Percentiles rank a stretch among this genome's conserved stretches.
Evolutionary conservation across 1,140 invertebrate genomes (phyloP).

Genomic region (Lepidotrigona ventralis): DNA sequence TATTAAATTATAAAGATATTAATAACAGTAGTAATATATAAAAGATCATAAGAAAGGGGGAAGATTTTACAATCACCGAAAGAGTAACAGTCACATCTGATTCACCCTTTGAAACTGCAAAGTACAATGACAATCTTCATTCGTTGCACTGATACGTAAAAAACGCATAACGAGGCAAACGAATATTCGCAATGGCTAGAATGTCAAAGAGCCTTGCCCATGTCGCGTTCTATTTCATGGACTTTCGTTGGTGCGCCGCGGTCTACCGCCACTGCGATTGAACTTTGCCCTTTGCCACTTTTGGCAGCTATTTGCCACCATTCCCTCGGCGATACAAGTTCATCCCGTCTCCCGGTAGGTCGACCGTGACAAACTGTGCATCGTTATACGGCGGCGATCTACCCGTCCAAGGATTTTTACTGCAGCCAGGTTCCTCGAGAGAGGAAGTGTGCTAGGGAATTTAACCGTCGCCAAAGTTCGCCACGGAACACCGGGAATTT

Average conservation of each 20-base stretch:
- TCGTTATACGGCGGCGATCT: background rate
- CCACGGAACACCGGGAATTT: background rate
- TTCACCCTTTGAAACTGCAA: background rate
- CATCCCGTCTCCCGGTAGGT: background rate
- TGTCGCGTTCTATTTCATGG: constrained; percentile 3
- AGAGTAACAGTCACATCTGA: background rate
- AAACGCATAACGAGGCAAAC: background rate
- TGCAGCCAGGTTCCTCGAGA: background rate
- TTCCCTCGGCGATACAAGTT: background rate
- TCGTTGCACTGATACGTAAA: background rate
- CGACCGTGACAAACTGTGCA: constrained; percentile 3
- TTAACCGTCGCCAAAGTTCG: constrained; percentile 20
- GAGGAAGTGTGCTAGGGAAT: background rate
- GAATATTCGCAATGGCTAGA: too few relatives aligned
- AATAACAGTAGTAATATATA: background rate
- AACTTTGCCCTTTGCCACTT: constrained; percentile 34
- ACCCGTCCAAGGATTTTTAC: constrained; percentile 20
- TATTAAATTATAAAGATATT: too few relatives aligned
- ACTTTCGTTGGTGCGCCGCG: background rate
- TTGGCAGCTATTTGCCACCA: background rate
- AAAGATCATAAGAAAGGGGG: background rate
- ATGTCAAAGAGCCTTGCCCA: background rate
- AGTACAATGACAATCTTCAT: too few relatives aligned
- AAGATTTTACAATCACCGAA: background rate
- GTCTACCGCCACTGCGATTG: background rate